Base-by-base conservation (phyloP, 2,888 invertebrate species). In the Brenthis daphne region DNA sequence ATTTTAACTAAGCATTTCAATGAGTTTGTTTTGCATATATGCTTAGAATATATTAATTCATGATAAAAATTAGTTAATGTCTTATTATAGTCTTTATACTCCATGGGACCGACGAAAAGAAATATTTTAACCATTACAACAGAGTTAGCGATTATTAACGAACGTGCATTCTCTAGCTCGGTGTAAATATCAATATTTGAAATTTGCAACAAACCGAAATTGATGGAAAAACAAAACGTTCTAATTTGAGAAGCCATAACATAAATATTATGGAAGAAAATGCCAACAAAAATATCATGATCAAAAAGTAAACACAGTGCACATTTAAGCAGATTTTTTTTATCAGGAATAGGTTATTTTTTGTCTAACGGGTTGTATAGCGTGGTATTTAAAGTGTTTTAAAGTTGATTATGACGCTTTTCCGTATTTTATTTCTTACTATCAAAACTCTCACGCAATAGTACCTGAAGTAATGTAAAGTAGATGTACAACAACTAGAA, bases 161-260 rank as follows among this genome's bases (percentile, higher is more conserved):
- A 37, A 58, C 53, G 64, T 57, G 69, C 61, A 66, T 68, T 70
- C 43, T 61, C 29, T 43, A 29, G 64, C 50, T 67, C 61, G 57
- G 12, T 65, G 58, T 64, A 65, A 69, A 70, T 64, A 55, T 43
- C 61, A 64, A 65, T 66, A 69, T n/a, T 69, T 48, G 14, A 61
- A 65, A 54, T 29, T 16, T 53, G 33, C 53, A 64, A 67, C 58
- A 67, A 67, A 70, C 16, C 57, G 12, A 65, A 43, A 51, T 48
- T 65, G 69, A 66, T 68, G 56, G 70, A 68, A 73, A 43, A 66
- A 69, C 71, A 71, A 68, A 64, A 66, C 47, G 67, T 73, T 69
- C 57, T 69, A 70, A 66, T 67, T 74, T 70, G 29, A 67, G 71
- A 55, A 56, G 53, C 66, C 61, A 63, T 73, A 70, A 54, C 43